Conservation (phyloP, 2,113 vertebrate species). For the Ptilorrhoa leucosticta region DNA sequence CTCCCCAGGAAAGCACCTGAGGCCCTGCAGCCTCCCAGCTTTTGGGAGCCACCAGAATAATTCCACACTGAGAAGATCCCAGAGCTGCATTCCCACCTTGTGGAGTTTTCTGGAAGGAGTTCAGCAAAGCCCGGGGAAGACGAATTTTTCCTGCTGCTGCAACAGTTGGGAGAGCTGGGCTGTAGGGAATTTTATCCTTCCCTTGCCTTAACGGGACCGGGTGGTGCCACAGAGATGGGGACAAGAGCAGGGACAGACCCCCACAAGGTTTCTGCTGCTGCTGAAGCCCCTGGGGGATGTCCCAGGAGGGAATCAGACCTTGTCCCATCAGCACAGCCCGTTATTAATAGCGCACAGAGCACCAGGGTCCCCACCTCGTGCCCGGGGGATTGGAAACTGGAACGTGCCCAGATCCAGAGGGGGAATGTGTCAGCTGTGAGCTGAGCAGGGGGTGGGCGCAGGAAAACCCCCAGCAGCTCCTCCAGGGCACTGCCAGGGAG, state of each 20-base stretch:
- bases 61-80: not conserved
- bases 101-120: not conserved
- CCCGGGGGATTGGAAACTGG: not conserved
- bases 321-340: not conserved
- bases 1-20: not conserved
- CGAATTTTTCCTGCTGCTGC: not conserved
- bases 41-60: not conserved
- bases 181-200: not conserved
- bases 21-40: not conserved
- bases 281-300: not conserved
- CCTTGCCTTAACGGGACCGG: not conserved
- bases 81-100: not conserved
- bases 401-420: not conserved
- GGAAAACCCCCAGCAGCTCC: not conserved
- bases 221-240: not conserved
- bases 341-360: not conserved
- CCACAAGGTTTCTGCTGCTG: not conserved
- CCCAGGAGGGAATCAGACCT: not conserved
- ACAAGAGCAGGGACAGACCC: not conserved
- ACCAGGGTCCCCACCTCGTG: not conserved
- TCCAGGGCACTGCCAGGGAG: not conserved
- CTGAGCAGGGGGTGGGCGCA: not conserved
- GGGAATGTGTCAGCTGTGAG: not conserved
- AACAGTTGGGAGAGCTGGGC: not conserved
- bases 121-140: not conserved